These are phyloP conservation scores for Cyprinella venusta DNA, from an alignment of 2,797 vertebrate species.

Conservation along the genomic window DNA sequence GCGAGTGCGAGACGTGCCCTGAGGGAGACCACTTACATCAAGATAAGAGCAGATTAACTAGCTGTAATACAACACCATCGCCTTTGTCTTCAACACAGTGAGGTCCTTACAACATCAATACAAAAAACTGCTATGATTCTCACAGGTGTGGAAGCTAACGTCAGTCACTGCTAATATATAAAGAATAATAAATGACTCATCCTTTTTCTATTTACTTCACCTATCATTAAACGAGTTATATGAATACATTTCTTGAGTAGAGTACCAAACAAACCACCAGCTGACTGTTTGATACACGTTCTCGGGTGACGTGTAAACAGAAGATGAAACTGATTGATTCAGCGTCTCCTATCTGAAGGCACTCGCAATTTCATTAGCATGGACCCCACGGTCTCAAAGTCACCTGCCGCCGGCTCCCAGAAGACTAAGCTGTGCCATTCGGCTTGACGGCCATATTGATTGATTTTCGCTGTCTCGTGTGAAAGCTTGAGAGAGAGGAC, in stretches of 20 bases:
- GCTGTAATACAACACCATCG: constrained; percentile 52
- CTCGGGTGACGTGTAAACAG: constrained; percentile 36
- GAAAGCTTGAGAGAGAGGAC: constrained; percentile 20
- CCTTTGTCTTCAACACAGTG: constrained; percentile 40
- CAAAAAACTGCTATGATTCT: not conserved
- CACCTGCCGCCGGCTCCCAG: constrained; percentile 57
- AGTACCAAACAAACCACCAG: not conserved
- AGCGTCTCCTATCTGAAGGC: constrained; percentile 45
- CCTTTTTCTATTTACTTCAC: constrained; percentile 2
- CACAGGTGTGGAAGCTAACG: not conserved
- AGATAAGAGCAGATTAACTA: constrained; percentile 51
- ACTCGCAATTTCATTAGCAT: constrained; percentile 69
- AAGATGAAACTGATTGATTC: constrained; percentile 57
- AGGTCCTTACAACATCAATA: constrained; percentile 34
- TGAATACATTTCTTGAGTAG: not conserved
- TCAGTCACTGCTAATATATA: not conserved
- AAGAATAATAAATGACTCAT: not conserved
- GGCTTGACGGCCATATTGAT: constrained; percentile 60
- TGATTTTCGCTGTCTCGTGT: constrained; percentile 52
- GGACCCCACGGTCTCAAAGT: constrained; percentile 61
- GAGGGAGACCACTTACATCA: constrained; percentile 54
- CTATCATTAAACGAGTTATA: not conserved
- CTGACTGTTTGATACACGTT: constrained; percentile 40
- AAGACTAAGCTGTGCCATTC: constrained; percentile 45
- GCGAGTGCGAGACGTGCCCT: constrained; percentile 44